phyloP scores from a whole-genome alignment of 2,888 invertebrate genomes.

The Athripsodes cinereus region DNA sequence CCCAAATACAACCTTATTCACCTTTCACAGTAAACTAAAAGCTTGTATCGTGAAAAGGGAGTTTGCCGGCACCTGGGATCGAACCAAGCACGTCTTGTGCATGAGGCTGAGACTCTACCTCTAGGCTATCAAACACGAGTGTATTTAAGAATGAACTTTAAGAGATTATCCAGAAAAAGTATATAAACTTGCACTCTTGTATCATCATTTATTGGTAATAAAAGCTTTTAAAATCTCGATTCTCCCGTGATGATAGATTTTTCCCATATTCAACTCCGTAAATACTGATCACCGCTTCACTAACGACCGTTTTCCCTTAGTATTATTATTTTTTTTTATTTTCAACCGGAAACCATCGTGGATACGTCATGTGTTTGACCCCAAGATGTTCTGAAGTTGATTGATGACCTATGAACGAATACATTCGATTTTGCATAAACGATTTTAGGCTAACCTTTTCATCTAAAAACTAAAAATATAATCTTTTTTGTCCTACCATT shows the following conservation, averaged over 20 bases:
- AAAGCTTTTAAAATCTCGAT: not conserved
- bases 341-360: not conserved
- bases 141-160: too few relatives aligned
- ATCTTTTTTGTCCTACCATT: too few relatives aligned
- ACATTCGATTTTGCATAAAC: conserved; percentile 1
- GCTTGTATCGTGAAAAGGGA: too few relatives aligned
- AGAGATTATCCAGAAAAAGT: too few relatives aligned
- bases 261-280: not conserved
- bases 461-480: too few relatives aligned
- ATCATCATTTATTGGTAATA: not conserved
- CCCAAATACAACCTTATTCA: too few relatives aligned
- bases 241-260: not conserved
- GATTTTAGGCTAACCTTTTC: not conserved
- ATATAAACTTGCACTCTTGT: too few relatives aligned
- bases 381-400: not conserved
- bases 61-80: too few relatives aligned
- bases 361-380: conserved; percentile 8
- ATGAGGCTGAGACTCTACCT: too few relatives aligned
- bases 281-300: not conserved
- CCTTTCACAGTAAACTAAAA: too few relatives aligned
- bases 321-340: conserved; percentile 3
- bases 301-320: not conserved
- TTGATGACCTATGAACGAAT: not conserved
- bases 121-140: too few relatives aligned
- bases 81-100: too few relatives aligned